Conservation (phyloP, 2,888 invertebrate species). For the Hesperia comma region DNA sequence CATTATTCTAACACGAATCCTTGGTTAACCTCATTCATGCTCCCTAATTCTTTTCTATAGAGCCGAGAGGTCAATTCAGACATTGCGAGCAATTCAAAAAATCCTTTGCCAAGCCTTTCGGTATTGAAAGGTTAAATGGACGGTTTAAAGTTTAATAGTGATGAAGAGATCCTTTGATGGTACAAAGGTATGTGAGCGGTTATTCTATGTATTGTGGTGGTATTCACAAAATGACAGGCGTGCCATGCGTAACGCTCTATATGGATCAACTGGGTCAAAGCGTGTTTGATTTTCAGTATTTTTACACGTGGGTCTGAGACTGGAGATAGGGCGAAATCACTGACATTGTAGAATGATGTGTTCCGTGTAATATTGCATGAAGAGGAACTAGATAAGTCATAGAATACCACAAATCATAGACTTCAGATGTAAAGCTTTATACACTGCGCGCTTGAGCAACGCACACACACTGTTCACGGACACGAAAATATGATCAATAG, state of each 20-base stretch:
- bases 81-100: conserved; percentile 1
- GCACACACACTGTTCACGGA: too few species aligned
- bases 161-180: conserved; percentile 24
- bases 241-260: conserved; percentile 56
- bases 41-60: conserved; percentile 6
- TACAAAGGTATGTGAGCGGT: conserved; percentile 26
- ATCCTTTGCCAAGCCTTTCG: too few species aligned
- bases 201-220: conserved; percentile 47
- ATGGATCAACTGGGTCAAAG: conserved; percentile 62
- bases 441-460: too few species aligned
- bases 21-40: neutral
- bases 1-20: neutral
- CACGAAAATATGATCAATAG: too few species aligned
- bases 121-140: conserved; percentile 15
- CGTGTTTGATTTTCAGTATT: conserved; percentile 24
- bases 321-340: neutral
- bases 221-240: conserved; percentile 49
- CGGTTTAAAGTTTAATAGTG: conserved; percentile 14
- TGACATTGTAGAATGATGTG: neutral
- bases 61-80: neutral
- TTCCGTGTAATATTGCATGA: too few species aligned
- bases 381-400: too few species aligned
- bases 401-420: too few species aligned
- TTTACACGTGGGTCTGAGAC: neutral
- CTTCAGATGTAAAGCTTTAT: too few species aligned